Percentiles rank a stretch among this genome's conserved stretches.
These are phyloP conservation scores for Platichthys flesus DNA, from an alignment of 2,113 vertebrate genomes.

Conservation along the genomic window DNA sequence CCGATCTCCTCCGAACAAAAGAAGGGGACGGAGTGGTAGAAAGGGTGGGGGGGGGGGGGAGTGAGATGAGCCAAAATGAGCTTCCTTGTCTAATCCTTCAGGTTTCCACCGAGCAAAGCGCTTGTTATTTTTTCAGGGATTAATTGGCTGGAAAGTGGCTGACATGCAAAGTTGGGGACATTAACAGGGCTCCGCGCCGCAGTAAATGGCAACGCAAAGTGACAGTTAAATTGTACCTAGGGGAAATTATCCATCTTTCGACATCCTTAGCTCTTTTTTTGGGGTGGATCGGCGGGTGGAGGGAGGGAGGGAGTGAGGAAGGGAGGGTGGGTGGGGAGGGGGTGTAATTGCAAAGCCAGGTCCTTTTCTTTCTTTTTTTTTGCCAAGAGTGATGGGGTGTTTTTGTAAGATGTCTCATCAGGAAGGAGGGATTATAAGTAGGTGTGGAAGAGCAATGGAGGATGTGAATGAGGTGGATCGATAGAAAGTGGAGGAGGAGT, in stretches of 20 bases:
- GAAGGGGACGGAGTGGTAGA: constrained; percentile 47
- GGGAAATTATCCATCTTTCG: constrained; percentile 99
- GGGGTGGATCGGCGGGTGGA: constrained; percentile 48
- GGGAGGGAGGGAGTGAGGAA: constrained; percentile 40
- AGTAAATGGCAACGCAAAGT: constrained; percentile 98
- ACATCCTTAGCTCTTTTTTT: constrained; percentile 95
- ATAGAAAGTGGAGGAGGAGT: constrained; percentile 23
- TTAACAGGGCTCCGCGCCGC: constrained; percentile 90
- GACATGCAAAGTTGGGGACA: constrained; percentile 99
- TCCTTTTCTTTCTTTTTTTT: constrained; percentile 84
- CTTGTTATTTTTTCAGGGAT: constrained; percentile 83
- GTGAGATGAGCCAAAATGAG: constrained; percentile 91
- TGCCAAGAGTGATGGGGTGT: constrained; percentile 84
- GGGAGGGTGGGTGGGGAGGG: constrained; percentile 85
- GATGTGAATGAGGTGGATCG: constrained; percentile 40
- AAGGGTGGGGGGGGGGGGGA: constrained; percentile 4
- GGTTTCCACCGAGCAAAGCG: constrained; percentile 93
- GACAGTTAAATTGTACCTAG: constrained; percentile 99
- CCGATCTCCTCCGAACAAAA: constrained; percentile 95
- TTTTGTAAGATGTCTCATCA: constrained; percentile 63
- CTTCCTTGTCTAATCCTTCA: constrained; percentile 99
- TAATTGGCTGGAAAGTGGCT: constrained; percentile 99
- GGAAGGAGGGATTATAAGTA: constrained; percentile 54
- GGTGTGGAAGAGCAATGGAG: constrained; percentile 35
- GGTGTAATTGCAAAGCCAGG: constrained; percentile 94